Evolutionary conservation across 64 coral and sea anemone species (phyloP).

Genomic region (Montipora sp.): DNA sequence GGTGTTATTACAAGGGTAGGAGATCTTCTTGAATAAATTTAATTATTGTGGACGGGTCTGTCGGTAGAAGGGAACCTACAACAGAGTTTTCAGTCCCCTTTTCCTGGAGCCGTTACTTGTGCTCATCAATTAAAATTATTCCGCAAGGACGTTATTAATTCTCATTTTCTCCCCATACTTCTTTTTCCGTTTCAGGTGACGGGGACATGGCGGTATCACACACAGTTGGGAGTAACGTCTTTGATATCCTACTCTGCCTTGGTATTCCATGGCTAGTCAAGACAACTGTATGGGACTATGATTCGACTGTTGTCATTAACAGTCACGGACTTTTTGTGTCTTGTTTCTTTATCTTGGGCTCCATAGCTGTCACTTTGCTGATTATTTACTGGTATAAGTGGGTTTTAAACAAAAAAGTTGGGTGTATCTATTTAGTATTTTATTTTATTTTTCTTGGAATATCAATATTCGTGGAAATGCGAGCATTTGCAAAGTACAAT

Average conservation of each 20-base stretch:
- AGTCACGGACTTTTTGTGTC: constrained; percentile 96
- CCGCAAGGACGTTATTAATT: not conserved
- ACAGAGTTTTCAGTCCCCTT: too few species aligned
- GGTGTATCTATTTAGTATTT: constrained; percentile 84
- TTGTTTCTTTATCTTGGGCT: constrained; percentile 96
- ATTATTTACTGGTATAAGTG: constrained; percentile 93
- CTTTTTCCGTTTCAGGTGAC: constrained; percentile 64
- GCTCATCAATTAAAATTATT: too few species aligned
- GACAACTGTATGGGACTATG: constrained; percentile 89
- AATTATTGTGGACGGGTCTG: too few species aligned
- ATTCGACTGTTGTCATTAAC: constrained; percentile 90
- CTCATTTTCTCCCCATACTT: not conserved
- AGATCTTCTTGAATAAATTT: too few species aligned
- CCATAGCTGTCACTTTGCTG: constrained; percentile 85
- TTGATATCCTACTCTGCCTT: constrained; percentile 94
- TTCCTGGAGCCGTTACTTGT: too few species aligned
- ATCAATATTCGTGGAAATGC: constrained; percentile 90
- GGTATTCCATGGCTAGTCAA: constrained; percentile 97
- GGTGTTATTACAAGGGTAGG: too few species aligned
- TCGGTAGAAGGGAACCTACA: too few species aligned
- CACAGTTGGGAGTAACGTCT: constrained; percentile 97
- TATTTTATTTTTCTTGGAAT: constrained; percentile 96
- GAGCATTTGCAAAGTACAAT: constrained; percentile 92
- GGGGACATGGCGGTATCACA: constrained; percentile 98
- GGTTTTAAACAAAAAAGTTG: constrained; percentile 91